Base-by-base conservation (phyloP, 92 coral and sea anemone genomes). In the Plumapathes pennacea region DNA sequence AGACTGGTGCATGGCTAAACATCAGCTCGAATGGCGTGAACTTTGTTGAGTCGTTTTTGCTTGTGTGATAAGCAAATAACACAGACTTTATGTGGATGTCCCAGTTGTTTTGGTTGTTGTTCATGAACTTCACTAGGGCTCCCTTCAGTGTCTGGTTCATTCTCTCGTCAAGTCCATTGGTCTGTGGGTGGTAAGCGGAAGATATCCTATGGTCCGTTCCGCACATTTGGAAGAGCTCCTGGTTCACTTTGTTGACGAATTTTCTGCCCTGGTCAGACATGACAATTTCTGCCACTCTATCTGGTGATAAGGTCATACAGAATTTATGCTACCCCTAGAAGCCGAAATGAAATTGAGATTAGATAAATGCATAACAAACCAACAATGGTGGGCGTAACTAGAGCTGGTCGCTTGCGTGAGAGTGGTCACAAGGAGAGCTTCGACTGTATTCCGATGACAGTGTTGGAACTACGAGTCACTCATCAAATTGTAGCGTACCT, bases 11-110 rank as follows among this genome's bases (percentile, higher is more conserved):
- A 46, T 54, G 64, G 74, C 77, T 58, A 59, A 62, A 71, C 78
- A 72, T 78, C 53, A 78, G 69, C 74, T 78, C 79, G 49, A 53
- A 78, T 46, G 74, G 79, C 26, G 68, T 62, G 60, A 69, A 78
- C 59, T 78, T 77, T 13, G 72, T 78, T 21, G 74, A 78, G 21
- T 56, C 77, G 39, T 71, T 67, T 53, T 71, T 78, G 50, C 57
- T 57, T 2, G 69, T 71, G 45, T 69, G 69, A 44, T 71, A 71
- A 32, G 73, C 67, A 33, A 69, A 78, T 29, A 78, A 54, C 26
- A 62, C 71, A 29, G 79, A 56, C 65, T 69, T 69, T 46, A 78
- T n/a, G 62, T 69, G 85, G 17, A 70, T 73, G 62, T 70, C 78
- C 85, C 78, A 78, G 60, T 78, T 67, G 50, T 69, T 32, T 40